phyloP scores from a whole-genome alignment of 2,797 vertebrate species.

The Pantherophis vulpinus region DNA sequence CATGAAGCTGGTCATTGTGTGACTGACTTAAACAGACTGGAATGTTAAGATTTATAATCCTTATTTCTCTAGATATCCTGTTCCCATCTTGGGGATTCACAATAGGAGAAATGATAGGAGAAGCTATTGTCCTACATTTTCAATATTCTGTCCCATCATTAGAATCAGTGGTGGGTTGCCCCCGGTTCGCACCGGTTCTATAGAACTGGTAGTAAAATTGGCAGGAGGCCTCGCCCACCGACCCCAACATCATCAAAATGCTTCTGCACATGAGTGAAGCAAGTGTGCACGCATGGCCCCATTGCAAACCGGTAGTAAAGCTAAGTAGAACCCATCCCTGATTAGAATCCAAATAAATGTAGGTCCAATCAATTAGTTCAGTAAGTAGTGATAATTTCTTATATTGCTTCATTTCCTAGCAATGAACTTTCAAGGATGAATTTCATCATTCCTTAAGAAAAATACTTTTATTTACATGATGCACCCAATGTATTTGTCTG shows the following conservation, averaged over 20 bases:
- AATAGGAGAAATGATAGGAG: background rate
- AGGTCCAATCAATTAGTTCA: background rate
- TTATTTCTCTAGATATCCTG: background rate
- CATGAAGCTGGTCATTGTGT: background rate
- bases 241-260: too few species aligned
- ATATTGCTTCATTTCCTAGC: background rate
- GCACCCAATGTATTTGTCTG: background rate
- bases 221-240: too few species aligned
- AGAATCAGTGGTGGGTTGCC: too few species aligned
- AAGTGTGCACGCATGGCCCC: too few species aligned
- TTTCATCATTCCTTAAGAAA: background rate
- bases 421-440: background rate
- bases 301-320: too few species aligned
- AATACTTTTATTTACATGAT: background rate
- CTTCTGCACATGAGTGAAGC: too few species aligned
- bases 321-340: too few species aligned
- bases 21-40: background rate
- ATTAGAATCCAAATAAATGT: background rate
- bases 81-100: background rate
- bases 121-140: background rate
- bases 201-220: too few species aligned
- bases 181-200: too few species aligned
- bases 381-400: background rate
- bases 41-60: background rate
- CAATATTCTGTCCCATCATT: background rate